Evolutionary conservation across 2,888 invertebrate genomes (phyloP), one percentile per base, ranked within the genome.

Genomic region (Caenorhabditis becei): DNA sequence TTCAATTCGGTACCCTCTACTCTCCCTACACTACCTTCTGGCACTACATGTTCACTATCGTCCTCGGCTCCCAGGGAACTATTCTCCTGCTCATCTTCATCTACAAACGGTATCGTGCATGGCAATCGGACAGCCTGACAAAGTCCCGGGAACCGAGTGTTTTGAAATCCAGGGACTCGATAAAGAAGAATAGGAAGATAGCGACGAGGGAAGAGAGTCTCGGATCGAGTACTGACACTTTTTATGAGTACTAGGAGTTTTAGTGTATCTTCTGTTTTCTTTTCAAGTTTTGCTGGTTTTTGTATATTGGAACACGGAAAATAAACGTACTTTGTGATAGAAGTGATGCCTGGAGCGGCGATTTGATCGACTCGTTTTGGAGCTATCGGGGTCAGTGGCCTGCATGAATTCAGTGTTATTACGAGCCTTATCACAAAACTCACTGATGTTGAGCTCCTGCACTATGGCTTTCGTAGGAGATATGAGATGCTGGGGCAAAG

Each of bases 1-100:
- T 88, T 10, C 88, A 88, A 70, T 88, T 88, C 61, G 75, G 86
- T n/a, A 86, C 88, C n/a, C 71, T 88, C 2, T 87, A 83, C 59
- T 62, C 81, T 1, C 85, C 87, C 0, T 74, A 82, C 24, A 78
- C 83, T 1, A 87, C 88, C 1, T 75, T 78, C 28, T 88, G 85
- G 84, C 88, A 88, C 71, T 88, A 88, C 47, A 44, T 84, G 2
- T 88, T 88, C 80, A 88, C 87, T 3, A 87, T 88, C 18, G 78
- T 86, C 5, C 23, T 86, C 18, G 88, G 88, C 41, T 85, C 83
- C 1, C 88, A 88, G 32, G 87, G 87, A n/a, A 82, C 86, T 2
- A 70, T 86, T 18, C 58, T 86, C 3, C 59, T 83, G 11, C 32
- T 84, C 14, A 71, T 87, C 5, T 87, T 82, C 58, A 28, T 87